Evolutionary conservation across 2,888 invertebrate genomes (phyloP).

Genomic region (Bruchidius siliquastri): DNA sequence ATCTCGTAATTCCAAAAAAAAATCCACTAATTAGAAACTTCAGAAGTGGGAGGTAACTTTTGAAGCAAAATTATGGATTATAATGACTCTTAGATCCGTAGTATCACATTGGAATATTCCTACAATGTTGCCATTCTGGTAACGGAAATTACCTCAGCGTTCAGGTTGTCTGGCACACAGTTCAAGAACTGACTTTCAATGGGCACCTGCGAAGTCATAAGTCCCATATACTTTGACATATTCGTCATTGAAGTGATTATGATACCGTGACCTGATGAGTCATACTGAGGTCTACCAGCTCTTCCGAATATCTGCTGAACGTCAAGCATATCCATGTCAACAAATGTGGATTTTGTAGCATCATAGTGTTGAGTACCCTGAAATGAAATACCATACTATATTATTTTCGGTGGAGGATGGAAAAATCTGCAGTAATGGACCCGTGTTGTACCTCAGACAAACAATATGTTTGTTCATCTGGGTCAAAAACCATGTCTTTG

Average conservation of each 20-base stretch:
- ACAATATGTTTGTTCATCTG: too few relatives aligned
- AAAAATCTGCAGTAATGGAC: too few relatives aligned
- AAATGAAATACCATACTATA: slow-evolving; percentile 21
- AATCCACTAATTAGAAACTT: too few relatives aligned
- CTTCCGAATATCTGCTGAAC: slow-evolving; percentile 98
- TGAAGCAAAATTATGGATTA: too few relatives aligned
- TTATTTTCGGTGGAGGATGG: too few relatives aligned
- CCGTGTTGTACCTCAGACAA: too few relatives aligned
- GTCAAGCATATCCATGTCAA: slow-evolving; percentile 94
- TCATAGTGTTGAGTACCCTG: slow-evolving; percentile 97
- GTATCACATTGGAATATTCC: too few relatives aligned
- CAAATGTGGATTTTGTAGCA: slow-evolving; percentile 87
- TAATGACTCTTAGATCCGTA: too few relatives aligned
- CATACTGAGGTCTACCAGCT: slow-evolving; percentile 97
- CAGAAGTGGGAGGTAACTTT: too few relatives aligned
- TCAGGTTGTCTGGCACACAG: slow-evolving; percentile 90
- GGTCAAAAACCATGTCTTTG: too few relatives aligned
- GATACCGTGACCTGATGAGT: slow-evolving; percentile 88
- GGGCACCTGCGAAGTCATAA: slow-evolving; percentile 94
- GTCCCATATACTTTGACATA: slow-evolving; percentile 85
- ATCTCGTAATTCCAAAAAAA: too few relatives aligned
- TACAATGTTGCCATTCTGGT: too few relatives aligned
- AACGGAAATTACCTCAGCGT: slow-evolving; percentile 75
- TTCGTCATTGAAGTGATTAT: slow-evolving; percentile 93
- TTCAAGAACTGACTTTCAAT: slow-evolving; percentile 96